Conservation (phyloP, 2,797 vertebrate genomes). For the Phyllotis vaccarum region DNA sequence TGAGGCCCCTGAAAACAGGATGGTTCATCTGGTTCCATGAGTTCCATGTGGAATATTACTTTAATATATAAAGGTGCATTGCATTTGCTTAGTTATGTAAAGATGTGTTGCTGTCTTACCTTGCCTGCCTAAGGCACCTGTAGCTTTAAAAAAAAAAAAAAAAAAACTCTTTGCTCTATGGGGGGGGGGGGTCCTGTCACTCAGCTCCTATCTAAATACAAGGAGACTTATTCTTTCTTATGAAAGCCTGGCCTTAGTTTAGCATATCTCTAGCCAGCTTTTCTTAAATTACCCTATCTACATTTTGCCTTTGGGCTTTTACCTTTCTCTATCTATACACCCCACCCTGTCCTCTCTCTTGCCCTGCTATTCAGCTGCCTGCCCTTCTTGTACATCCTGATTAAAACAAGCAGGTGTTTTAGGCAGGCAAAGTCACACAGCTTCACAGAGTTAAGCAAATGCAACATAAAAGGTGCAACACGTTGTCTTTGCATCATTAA, state of each 20-base stretch:
- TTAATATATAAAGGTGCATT: no score
- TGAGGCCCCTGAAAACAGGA: neutral
- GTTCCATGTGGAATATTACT: no score
- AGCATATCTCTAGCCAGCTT: neutral
- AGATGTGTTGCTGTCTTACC: neutral
- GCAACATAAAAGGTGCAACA: neutral
- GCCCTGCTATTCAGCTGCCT: neutral
- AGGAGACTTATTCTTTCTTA: neutral
- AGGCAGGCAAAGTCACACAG: neutral
- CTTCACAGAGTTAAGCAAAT: neutral
- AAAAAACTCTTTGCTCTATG: neutral
- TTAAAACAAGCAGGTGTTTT: neutral
- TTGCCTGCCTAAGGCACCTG: neutral
- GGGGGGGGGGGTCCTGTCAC: neutral
- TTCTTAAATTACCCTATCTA: neutral
- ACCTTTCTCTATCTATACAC: neutral
- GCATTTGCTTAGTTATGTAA: neutral
- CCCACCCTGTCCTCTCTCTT: neutral
- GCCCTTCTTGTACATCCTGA: no score
- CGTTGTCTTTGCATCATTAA: neutral
- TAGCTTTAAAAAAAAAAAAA: no score
- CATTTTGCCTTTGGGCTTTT: neutral
- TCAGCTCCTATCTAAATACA: neutral
- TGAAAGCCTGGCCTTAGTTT: neutral
- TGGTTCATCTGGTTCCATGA: neutral